phyloP scores from a whole-genome alignment of 1,140 invertebrate species.

The Melipona quadrifasciata region DNA sequence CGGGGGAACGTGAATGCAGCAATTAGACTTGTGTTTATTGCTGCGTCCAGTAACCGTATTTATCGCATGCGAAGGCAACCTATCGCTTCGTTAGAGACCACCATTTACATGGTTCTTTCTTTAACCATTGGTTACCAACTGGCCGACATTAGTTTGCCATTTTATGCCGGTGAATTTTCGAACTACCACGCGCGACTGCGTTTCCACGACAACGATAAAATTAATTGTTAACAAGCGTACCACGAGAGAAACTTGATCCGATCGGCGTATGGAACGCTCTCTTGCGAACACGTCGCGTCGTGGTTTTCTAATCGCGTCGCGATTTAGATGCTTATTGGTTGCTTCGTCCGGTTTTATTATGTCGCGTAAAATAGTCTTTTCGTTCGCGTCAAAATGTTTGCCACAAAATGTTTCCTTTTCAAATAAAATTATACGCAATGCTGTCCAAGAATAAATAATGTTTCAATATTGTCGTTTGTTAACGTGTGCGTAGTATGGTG shows the following conservation, averaged over 20 bases:
- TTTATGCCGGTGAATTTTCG: conserved; percentile 41
- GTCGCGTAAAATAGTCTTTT: not conserved
- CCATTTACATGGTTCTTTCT: conserved; percentile 46
- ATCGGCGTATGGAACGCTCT: conserved; percentile 8
- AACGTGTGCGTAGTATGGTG: not conserved
- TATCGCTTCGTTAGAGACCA: conserved; percentile 53
- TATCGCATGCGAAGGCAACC: conserved; percentile 44
- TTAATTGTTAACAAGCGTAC: conserved; percentile 53
- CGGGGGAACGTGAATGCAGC: conserved; percentile 31
- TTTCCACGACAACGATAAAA: conserved; percentile 37
- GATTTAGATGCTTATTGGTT: conserved; percentile 8
- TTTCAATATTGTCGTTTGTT: not conserved
- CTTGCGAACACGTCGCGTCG: not conserved
- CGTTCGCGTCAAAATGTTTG: not conserved
- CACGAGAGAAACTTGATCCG: conserved; percentile 39
- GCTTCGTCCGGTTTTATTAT: not conserved
- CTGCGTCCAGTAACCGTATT: conserved; percentile 43
- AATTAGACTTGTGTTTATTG: conserved; percentile 60
- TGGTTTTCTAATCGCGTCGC: conserved; percentile 28
- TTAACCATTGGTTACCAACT: conserved; percentile 27
- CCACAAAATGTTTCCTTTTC: not conserved
- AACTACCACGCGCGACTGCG: not conserved
- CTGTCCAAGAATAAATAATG: not conserved
- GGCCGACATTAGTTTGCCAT: conserved; percentile 29
- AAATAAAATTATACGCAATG: not conserved